phyloP scores from a whole-genome alignment of 2,797 vertebrate genomes.

The Lacerta agilis region DNA sequence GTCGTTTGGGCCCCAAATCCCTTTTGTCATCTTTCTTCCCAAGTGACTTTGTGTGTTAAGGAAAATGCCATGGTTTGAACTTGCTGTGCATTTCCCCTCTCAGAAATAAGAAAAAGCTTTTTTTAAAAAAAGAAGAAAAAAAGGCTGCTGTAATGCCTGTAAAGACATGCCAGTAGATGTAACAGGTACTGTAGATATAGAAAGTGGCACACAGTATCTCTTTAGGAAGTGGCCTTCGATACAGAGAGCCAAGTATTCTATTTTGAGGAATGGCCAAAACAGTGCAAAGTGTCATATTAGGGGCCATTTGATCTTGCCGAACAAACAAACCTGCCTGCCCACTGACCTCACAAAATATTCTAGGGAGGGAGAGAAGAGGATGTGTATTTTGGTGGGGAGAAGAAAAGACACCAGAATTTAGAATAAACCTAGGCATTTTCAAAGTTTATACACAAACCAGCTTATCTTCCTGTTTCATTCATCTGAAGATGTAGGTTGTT shows the following conservation, averaged over 20 bases:
- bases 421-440: not conserved
- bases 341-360: not conserved
- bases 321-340: not conserved
- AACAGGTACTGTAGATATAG: not conserved
- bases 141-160: no score
- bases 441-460: not conserved
- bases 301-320: not conserved
- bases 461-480: not conserved
- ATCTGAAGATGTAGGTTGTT: not conserved
- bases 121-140: not conserved
- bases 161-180: no score
- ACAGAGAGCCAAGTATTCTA: not conserved
- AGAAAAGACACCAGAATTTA: not conserved
- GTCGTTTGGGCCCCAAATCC: not conserved
- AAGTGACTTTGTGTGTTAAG: not conserved
- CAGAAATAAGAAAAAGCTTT: not conserved
- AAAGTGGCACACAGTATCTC: not conserved
- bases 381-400: not conserved
- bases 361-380: not conserved
- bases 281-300: not conserved
- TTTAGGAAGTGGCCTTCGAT: not conserved
- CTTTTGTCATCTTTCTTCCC: conserved; percentile 10
- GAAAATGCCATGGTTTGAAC: not conserved
- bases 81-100: conserved; percentile 7
- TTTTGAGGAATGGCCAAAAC: no score